Percentiles rank a stretch among this genome's conserved stretches.
These are phyloP conservation scores for Hiodon alosoides DNA, from an alignment of 2,113 vertebrate genomes.

Conservation along the genomic window DNA sequence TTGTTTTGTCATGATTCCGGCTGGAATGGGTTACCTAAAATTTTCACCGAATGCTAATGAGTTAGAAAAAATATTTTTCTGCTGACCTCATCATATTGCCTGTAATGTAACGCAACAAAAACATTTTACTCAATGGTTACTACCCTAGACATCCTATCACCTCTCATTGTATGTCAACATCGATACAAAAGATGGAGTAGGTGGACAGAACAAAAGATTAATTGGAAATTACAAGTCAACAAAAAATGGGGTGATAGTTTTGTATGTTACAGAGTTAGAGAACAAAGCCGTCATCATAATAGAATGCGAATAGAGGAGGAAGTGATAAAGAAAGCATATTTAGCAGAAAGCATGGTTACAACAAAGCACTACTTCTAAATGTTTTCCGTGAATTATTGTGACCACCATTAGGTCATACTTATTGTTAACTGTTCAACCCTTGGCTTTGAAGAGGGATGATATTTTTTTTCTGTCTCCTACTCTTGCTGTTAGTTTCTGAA, in stretches of 20 bases:
- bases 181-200: too few species aligned
- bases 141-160: too few species aligned
- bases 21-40: too few species aligned
- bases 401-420: slow-evolving; percentile 81
- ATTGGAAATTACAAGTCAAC: slow-evolving; percentile 13
- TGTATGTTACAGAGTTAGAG: slow-evolving; percentile 42
- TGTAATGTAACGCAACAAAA: too few species aligned
- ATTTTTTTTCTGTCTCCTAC: slow-evolving; percentile 4
- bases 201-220: not conserved
- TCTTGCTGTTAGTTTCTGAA: slow-evolving; percentile 13
- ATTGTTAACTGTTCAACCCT: slow-evolving; percentile 68
- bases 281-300: slow-evolving; percentile 79
- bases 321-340: slow-evolving; percentile 86
- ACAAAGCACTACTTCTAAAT: slow-evolving; percentile 75
- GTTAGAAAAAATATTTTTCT: too few species aligned
- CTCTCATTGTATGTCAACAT: too few species aligned
- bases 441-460: slow-evolving; percentile 31
- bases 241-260: slow-evolving; percentile 26
- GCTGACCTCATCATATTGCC: too few species aligned
- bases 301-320: slow-evolving; percentile 74
- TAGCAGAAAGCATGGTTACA: slow-evolving; percentile 71
- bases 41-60: too few species aligned
- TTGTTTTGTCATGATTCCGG: too few species aligned
- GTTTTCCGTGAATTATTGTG: slow-evolving; percentile 90
- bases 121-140: too few species aligned